These are phyloP conservation scores for Marasmarcha lunaedactyla DNA, from an alignment of 2,888 invertebrate genomes.

Conservation along the genomic window DNA sequence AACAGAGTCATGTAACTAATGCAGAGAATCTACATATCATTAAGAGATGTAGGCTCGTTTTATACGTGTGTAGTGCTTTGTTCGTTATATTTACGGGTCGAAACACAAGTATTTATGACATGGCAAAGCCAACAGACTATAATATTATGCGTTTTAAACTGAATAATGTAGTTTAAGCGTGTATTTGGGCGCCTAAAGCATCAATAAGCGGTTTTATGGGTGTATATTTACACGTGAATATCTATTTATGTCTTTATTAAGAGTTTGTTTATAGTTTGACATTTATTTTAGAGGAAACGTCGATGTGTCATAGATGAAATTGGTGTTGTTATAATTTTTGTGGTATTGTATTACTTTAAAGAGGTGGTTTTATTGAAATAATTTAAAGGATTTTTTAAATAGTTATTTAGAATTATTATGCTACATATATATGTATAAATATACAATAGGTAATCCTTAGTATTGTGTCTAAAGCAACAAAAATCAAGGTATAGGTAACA, in stretches of 20 bases:
- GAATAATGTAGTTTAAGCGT: neutral
- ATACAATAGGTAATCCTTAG: no score
- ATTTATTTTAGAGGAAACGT: no score
- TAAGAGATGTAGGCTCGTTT: slow-evolving; percentile 64
- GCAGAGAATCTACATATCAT: slow-evolving; percentile 69
- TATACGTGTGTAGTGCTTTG: slow-evolving; percentile 67
- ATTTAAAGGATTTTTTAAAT: no score
- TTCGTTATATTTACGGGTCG: slow-evolving; percentile 59
- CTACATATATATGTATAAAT: no score
- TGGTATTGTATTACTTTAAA: no score
- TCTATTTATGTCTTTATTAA: neutral
- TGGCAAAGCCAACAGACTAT: slow-evolving; percentile 15
- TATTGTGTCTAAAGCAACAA: no score
- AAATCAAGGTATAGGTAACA: no score
- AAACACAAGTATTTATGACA: slow-evolving; percentile 59
- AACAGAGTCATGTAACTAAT: slow-evolving; percentile 70
- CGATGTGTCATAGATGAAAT: no score
- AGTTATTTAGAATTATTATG: no score
- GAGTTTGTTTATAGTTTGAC: neutral
- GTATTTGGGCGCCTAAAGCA: neutral
- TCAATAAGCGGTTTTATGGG: neutral
- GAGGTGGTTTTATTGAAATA: no score
- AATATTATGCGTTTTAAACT: slow-evolving; percentile 1
- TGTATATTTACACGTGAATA: neutral
- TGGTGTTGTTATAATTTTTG: no score